A percentile compares a stretch with the other conserved stretches of the same genome.
Conservation (phyloP, 2,113 vertebrate species). For the Shinisaurus crocodilurus region DNA sequence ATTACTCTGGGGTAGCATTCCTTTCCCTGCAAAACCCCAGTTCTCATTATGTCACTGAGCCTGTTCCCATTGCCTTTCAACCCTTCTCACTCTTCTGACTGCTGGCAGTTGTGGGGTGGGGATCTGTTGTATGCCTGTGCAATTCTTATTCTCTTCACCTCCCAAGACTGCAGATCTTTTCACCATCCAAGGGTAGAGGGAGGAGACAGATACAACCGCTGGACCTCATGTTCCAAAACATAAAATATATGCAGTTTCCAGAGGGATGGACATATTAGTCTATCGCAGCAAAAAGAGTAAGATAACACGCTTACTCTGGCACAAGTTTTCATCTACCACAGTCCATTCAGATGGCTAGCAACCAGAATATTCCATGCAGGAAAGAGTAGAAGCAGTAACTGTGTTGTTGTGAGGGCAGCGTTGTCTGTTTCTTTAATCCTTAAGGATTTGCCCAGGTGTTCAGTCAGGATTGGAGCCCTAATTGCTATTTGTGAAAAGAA, state of each 20-base stretch:
- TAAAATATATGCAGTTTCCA: not conserved
- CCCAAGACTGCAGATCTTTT: not conserved
- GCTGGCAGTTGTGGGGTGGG: not conserved
- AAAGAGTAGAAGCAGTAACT: not conserved
- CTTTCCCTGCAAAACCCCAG: no score
- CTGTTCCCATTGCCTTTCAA: not conserved
- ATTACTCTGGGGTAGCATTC: not conserved
- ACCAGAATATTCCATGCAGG: not conserved
- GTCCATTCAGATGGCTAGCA: not conserved
- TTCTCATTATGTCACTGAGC: not conserved
- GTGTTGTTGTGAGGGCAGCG: not conserved
- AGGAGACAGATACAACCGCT: not conserved
- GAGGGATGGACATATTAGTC: no score
- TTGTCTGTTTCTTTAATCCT: conserved; percentile 16
- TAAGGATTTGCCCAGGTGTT: conserved; percentile 33
- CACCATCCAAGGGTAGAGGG: not conserved
- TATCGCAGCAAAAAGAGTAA: no score
- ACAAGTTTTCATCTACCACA: not conserved
- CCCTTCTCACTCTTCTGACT: not conserved
- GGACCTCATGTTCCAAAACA: not conserved
- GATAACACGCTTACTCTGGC: no score
- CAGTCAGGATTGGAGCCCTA: not conserved
- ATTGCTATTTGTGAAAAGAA: conserved; percentile 27
- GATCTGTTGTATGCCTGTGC: not conserved
- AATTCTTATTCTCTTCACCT: not conserved